These are phyloP conservation scores for Drosophila phalerata DNA, from an alignment of 2,888 invertebrate species.

Conservation along the genomic window DNA sequence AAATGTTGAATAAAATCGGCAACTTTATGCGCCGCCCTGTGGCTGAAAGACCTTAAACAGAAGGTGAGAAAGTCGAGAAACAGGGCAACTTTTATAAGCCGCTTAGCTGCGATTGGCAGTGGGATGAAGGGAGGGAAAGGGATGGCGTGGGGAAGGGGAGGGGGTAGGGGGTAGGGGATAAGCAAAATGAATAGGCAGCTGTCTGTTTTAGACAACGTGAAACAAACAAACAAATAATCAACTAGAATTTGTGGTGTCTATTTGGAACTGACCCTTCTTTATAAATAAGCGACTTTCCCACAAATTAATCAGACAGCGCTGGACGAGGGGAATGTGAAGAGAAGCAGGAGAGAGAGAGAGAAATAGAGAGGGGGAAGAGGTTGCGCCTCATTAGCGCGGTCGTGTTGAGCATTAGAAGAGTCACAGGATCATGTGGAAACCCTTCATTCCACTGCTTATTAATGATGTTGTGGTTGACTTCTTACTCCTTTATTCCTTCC, in stretches of 20 bases:
- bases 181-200: constrained; percentile 56
- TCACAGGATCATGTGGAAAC: constrained; percentile 2
- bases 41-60: constrained; percentile 43
- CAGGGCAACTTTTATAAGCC: constrained; percentile 53
- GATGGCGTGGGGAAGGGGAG: not conserved
- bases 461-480: constrained; percentile 57
- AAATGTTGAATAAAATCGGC: constrained; percentile 46
- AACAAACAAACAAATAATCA: constrained; percentile 24
- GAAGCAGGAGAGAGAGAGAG: no score
- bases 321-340: not conserved
- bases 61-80: constrained; percentile 47
- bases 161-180: constrained; percentile 13
- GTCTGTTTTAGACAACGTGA: constrained; percentile 7
- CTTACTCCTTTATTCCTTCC: constrained; percentile 5
- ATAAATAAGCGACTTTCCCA: constrained; percentile 49
- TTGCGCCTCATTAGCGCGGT: constrained; percentile 61
- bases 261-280: constrained; percentile 38
- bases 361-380: not conserved
- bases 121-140: no score
- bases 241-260: not conserved
- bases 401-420: constrained; percentile 16
- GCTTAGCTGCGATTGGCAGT: constrained; percentile 51
- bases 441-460: constrained; percentile 35
- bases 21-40: constrained; percentile 47
- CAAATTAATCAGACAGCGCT: constrained; percentile 70